Evolutionary conservation across 2,113 vertebrate genomes (phyloP), one percentile per base, ranked within the genome.

Genomic region (Illadopsis cleaveri): DNA sequence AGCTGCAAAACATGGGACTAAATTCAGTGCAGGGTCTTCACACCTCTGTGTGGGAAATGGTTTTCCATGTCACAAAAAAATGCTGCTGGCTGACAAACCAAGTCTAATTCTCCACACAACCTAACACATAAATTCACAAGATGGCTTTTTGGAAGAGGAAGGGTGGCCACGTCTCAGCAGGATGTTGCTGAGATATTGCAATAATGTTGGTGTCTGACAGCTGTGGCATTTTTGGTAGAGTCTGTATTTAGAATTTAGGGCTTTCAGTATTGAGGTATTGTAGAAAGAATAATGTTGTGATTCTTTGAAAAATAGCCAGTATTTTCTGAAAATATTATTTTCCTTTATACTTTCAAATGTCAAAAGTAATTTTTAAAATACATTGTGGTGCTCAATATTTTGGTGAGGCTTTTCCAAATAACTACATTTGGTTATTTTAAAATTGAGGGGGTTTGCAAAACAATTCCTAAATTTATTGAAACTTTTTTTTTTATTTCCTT

Each of bases 141-240:
- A 33, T 87, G 42, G 7, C 11, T 84, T 87, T 73, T 61, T 77
- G n/a, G 38, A 45, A 35, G 48, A 50, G n/a, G 27, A 79, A 50
- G 24, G 3, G 47, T 66, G 30, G 12, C 25, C 20, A n/a, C 0
- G 0, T 33, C 18, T 82, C 42, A 48, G 60, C 33, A n/a, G 61
- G 23, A n/a, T n/a, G 23, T 75, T 79, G 42, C 64, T 50, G 47
- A 72, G 37, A 13, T 47, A 24, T 10, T 50, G 47, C 15, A 19
- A 1, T 38, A 20, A 13, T 15, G 6, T 19, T 79, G 47, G 37
- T 58, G 23, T 62, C 75, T 70, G 56, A 64, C 12, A 30, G 18
- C 45, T 75, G 72, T 42, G 65, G 7, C 23, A 11, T 58, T 82
- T 70, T 91, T 91, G 35, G 51, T 68, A 35, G 33, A 47, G 5